These are phyloP conservation scores for Oryctes rhinoceros DNA, from an alignment of 1,140 invertebrate genomes.

Conservation along the genomic window DNA sequence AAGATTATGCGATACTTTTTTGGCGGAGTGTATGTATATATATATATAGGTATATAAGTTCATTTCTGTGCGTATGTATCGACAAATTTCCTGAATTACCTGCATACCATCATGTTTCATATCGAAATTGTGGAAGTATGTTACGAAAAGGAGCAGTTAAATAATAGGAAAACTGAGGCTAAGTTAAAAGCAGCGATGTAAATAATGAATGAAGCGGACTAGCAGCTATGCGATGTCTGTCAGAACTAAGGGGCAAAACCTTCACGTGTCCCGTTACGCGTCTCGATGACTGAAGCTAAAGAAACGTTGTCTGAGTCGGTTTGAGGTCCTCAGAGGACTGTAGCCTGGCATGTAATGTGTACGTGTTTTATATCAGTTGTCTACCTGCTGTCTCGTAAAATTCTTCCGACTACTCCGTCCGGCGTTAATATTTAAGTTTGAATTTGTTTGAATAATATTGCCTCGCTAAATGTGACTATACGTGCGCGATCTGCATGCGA, in stretches of 20 bases:
- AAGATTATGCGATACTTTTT: no score
- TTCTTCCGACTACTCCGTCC: slow-evolving; percentile 7
- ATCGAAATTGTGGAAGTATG: not conserved
- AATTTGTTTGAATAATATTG: slow-evolving; percentile 23
- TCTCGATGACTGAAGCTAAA: not conserved
- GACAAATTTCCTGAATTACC: no score
- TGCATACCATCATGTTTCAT: not conserved
- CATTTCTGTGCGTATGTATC: no score
- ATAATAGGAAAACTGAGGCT: slow-evolving; percentile 26
- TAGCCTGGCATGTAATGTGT: slow-evolving; percentile 2
- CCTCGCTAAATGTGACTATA: not conserved
- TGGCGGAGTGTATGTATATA: no score
- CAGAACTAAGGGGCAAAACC: not conserved
- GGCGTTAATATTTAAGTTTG: slow-evolving; percentile 15
- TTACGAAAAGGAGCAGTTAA: not conserved
- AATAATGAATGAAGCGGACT: slow-evolving; percentile 23
- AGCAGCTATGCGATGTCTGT: slow-evolving; percentile 1
- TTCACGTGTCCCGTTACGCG: slow-evolving; percentile 8
- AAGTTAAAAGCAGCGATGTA: slow-evolving; percentile 10
- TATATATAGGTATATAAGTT: not conserved
- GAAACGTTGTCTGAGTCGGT: slow-evolving; percentile 8
- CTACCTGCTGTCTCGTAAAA: slow-evolving; percentile 25
- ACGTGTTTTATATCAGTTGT: slow-evolving; percentile 33
- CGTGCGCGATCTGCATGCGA: not conserved
- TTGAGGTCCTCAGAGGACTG: slow-evolving; percentile 6